Evolutionary conservation across 2,888 invertebrate species (phyloP), one percentile per base, ranked within the genome.

Genomic region (Leptopilina myrica): DNA sequence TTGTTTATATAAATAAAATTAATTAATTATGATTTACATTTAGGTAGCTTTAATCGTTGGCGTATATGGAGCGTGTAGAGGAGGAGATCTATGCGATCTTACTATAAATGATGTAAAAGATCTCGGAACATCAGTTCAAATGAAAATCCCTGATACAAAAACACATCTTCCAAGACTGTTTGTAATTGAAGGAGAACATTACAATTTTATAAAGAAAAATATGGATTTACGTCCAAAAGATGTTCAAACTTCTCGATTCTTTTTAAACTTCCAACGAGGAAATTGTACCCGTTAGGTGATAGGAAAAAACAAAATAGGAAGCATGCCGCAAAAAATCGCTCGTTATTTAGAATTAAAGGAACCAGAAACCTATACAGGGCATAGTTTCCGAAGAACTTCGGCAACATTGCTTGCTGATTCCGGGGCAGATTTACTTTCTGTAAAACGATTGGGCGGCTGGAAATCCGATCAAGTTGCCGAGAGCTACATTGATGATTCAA

Each of bases 11-110:
- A n/a, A n/a, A n/a, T n/a, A n/a, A n/a, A n/a, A n/a, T n/a, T n/a
- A n/a, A n/a, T n/a, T n/a, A n/a, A n/a, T n/a, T n/a, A n/a, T n/a
- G n/a, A n/a, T n/a, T n/a, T n/a, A n/a, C n/a, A n/a, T n/a, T n/a
- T n/a, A n/a, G n/a, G n/a, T n/a, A n/a, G 56, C n/a, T 56, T 56
- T 56, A n/a, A 56, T 56, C 56, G 11, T 56, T n/a, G 56, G 56
- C 56, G 56, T 56, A n/a, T 56, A 56, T n/a, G 56, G 56, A 9
- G 56, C 56, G 56, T 56, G 56, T 56, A 56, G 56, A 56, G 56
- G 56, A 56, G 56, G 56, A 56, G 56, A 56, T 9, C 56, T 56
- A 9, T 56, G 56, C 56, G 11, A 56, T 56, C 56, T 56, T 14
- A 56, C n/a, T 5, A 56, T 56, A 14, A 11, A 1, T 56, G 56